Evolutionary conservation across 2,113 vertebrate species (phyloP).

Genomic region (Heliornis fulica): DNA sequence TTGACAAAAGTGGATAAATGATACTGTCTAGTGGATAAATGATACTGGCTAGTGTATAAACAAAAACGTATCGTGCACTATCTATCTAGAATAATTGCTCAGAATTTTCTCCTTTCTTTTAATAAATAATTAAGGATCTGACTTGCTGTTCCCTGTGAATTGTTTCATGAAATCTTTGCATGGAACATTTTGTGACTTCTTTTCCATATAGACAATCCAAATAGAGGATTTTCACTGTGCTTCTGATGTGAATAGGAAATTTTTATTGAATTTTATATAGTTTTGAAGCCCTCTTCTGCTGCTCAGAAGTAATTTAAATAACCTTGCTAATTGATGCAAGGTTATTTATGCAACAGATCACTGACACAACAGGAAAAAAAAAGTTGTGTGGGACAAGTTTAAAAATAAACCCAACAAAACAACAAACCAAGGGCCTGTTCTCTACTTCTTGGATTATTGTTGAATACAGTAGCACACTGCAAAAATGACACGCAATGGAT

Average conservation of each 20-base stretch:
- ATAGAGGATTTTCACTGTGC: background rate
- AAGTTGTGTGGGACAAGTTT: background rate
- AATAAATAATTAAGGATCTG: background rate
- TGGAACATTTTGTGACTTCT: background rate
- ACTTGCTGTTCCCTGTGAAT: background rate
- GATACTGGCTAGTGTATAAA: background rate
- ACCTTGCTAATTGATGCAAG: background rate
- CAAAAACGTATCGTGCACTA: background rate
- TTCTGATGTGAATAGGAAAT: background rate
- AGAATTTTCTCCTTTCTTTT: background rate
- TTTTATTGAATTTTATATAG: background rate
- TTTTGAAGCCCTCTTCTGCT: background rate
- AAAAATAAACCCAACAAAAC: background rate
- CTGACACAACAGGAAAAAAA: background rate
- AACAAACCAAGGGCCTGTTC: background rate
- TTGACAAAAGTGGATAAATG: background rate
- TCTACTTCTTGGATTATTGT: background rate
- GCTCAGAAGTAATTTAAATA: background rate
- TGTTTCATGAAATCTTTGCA: constrained; percentile 4
- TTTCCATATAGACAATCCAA: background rate
- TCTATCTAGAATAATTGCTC: background rate
- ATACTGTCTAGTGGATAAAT: background rate
- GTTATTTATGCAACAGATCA: background rate
- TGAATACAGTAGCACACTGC: background rate
- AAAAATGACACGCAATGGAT: background rate